phyloP scores from a whole-genome alignment of 2,888 invertebrate genomes.

The Lasioglossum morio region DNA sequence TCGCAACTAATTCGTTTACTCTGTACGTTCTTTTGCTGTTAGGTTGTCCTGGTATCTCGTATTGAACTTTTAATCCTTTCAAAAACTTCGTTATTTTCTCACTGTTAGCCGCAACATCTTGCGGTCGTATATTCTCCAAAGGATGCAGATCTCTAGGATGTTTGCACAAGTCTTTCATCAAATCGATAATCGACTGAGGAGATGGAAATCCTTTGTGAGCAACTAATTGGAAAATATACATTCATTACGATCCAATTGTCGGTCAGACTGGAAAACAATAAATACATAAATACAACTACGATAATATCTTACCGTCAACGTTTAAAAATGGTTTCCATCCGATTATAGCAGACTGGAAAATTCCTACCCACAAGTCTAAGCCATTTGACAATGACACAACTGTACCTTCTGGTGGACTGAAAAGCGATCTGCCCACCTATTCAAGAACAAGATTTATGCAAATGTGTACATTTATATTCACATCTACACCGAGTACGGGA shows the following conservation, averaged over 20 bases:
- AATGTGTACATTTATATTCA: neutral
- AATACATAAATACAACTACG: constrained; percentile 25
- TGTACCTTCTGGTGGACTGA: constrained; percentile 76
- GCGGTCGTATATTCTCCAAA: neutral
- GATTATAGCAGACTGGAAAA: constrained; percentile 96
- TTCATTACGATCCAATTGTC: neutral
- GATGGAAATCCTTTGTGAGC: constrained; percentile 93
- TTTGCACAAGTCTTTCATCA: constrained; percentile 78
- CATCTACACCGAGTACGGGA: neutral
- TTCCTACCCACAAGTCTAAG: constrained; percentile 96
- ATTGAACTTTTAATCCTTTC: constrained; percentile 85
- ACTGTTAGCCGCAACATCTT: neutral
- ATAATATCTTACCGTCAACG: constrained; percentile 90
- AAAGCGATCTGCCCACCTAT: constrained; percentile 92
- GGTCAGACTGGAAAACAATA: neutral
- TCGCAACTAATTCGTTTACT: constrained; percentile 83
- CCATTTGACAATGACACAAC: constrained; percentile 90
- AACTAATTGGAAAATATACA: constrained; percentile 84
- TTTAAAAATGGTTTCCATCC: constrained; percentile 94
- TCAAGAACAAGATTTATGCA: neutral
- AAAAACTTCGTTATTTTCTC: constrained; percentile 81
- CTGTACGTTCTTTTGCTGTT: constrained; percentile 84
- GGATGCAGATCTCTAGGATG: constrained; percentile 51
- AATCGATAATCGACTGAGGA: constrained; percentile 85
- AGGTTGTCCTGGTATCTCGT: constrained; percentile 84